Evolutionary conservation across 2,113 vertebrate genomes (phyloP).

Genomic region (Pluvianellus socialis): DNA sequence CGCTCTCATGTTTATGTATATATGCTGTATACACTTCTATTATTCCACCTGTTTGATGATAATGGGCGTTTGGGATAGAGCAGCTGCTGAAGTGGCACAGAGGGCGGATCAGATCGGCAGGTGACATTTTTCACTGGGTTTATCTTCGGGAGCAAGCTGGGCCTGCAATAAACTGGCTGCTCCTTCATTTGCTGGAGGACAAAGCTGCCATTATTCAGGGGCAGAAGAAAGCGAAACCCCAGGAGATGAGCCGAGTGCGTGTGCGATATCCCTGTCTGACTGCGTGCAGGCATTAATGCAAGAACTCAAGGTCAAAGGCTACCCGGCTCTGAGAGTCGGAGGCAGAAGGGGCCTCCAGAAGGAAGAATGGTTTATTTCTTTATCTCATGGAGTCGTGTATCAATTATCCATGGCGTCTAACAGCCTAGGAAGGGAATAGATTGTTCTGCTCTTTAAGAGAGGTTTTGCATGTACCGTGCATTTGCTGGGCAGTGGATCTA

Average conservation of each 20-base stretch:
- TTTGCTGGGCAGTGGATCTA: not conserved
- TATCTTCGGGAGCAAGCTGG: slow-evolving; percentile 17
- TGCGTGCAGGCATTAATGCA: not conserved
- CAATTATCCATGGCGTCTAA: not conserved
- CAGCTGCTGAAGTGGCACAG: not conserved
- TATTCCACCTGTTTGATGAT: not conserved
- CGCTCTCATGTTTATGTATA: not conserved
- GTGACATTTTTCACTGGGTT: slow-evolving; percentile 38
- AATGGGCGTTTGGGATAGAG: not conserved
- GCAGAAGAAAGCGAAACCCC: not conserved
- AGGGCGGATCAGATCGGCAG: not conserved
- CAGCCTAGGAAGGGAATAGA: not conserved
- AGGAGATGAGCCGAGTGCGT: not conserved
- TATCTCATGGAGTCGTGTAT: not conserved
- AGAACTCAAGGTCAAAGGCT: slow-evolving; percentile 10
- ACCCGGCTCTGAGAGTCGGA: not conserved
- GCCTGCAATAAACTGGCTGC: not conserved
- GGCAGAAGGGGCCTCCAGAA: slow-evolving; percentile 7
- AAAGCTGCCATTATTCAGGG: slow-evolving; percentile 21
- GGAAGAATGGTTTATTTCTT: not conserved
- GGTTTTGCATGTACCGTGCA: not conserved
- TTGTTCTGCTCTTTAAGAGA: not conserved
- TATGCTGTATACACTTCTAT: not conserved
- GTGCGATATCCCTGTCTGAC: not conserved
- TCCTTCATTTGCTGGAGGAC: not conserved